A percentile compares a stretch with the other conserved stretches of the same genome.
phyloP scores from a whole-genome alignment of 1,140 invertebrate genomes.

The Drosophila nigrodunni region DNA sequence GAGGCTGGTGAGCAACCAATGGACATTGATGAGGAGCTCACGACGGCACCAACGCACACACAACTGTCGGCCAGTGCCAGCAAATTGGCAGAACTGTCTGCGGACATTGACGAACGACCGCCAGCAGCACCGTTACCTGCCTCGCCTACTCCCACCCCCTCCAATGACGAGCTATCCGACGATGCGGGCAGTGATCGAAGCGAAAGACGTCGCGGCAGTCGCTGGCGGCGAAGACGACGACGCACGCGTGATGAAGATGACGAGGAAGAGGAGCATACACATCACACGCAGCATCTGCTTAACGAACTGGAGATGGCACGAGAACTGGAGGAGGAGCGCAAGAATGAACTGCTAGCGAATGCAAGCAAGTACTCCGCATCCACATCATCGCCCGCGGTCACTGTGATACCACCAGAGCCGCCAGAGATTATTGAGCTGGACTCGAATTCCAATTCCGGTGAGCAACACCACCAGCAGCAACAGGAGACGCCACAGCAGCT shows the following conservation, averaged over 20 bases:
- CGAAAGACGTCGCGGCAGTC: conserved; percentile 49
- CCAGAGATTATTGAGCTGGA: conserved; percentile 82
- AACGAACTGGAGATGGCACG: conserved; percentile 78
- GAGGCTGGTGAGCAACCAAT: conserved; percentile 76
- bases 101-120: conserved; percentile 74
- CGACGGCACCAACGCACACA: conserved; percentile 74
- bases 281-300: conserved; percentile 77
- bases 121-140: conserved; percentile 77
- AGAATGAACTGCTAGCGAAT: conserved; percentile 75
- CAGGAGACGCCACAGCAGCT: conserved; percentile 40
- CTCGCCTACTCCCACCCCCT: conserved; percentile 72
- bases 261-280: conserved; percentile 74
- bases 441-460: conserved; percentile 77
- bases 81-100: conserved; percentile 64
- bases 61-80: conserved; percentile 65
- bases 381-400: conserved; percentile 76
- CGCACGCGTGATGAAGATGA: conserved; percentile 51
- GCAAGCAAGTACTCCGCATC: conserved; percentile 76
- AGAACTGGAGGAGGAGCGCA: conserved; percentile 77
- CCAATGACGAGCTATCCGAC: conserved; percentile 64
- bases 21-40: conserved; percentile 81
- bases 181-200: conserved; percentile 51
- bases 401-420: conserved; percentile 73
- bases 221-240: conserved; percentile 56
- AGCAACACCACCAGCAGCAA: conserved; percentile 48